Evolutionary conservation across 2,888 invertebrate species (phyloP), one percentile per base, ranked within the genome.

Genomic region (Leistus spinibarbis): DNA sequence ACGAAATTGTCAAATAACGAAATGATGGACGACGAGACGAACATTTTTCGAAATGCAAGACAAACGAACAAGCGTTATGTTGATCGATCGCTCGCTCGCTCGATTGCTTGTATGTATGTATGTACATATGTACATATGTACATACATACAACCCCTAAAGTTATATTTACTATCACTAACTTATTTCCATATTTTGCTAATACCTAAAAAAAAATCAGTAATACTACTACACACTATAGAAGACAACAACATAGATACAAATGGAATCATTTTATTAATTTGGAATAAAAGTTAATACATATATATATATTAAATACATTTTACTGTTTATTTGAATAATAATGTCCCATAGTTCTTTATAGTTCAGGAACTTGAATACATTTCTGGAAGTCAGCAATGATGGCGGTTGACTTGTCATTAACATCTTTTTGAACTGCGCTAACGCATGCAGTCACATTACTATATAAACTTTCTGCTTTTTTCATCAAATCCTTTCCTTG

Each of bases 361-460:
- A 57, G 66, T 7, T 73, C 67, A 22, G 60, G 16, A 3, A 54
- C 66, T n/a, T 54, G 17, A 22, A 73, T 23, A 53, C 73, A 73
- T 23, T 24, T 27, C 17, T 60, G 13, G 62, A 73, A 73, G 17
- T 67, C 54, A 16, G 20, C 62, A 54, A 73, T 67, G 17, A 73
- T 73, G 13, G 65, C 16, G n/a, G 60, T 54, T 24, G 67, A 13
- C 4, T 20, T 53, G 3, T 4, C 20, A 23, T 62, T 53, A 22
- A 73, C 22, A 53, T 73, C 16, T 16, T 4, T 4, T 7, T 20
- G 64, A 22, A 71, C 65, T 16, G 16, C 24, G 20, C 64, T 27
- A 54, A 56, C 16, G 19, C 71, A 71, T 24, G 23, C 56, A 13
- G 19, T 20, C 4, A 71, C 19, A 9, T 71, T 24, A 22, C 24